phyloP scores from a whole-genome alignment of 2,797 vertebrate genomes.

The Coregonus sp. region DNA sequence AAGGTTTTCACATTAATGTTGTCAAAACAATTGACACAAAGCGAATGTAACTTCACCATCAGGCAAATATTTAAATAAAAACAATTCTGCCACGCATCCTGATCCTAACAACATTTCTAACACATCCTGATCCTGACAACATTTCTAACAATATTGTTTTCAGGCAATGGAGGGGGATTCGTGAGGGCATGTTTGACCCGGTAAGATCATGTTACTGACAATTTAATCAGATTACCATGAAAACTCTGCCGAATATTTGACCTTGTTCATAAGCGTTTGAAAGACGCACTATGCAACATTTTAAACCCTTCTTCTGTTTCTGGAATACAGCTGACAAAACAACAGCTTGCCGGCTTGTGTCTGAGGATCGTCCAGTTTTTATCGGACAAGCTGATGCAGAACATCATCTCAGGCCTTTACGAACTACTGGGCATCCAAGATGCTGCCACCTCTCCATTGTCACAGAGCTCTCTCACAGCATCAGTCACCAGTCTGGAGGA shows the following conservation, averaged over 20 bases:
- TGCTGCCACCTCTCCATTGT: too few species aligned
- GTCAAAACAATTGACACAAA: too few species aligned
- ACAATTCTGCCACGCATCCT: too few species aligned
- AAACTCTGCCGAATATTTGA: background rate
- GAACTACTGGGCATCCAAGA: background rate
- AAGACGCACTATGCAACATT: background rate
- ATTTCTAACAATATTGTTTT: background rate
- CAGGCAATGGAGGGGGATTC: background rate
- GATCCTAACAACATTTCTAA: too few species aligned
- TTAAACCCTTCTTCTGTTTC: background rate
- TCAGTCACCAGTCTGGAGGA: background rate
- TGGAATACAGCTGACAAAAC: background rate
- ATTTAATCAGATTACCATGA: background rate
- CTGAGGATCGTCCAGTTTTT: background rate
- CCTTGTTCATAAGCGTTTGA: background rate
- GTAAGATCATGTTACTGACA: slow-evolving; percentile 1
- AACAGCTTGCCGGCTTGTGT: background rate
- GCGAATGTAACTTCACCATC: too few species aligned
- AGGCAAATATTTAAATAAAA: too few species aligned
- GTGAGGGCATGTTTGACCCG: background rate
- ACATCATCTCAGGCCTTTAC: background rate
- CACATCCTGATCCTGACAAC: too few species aligned
- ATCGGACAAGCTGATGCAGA: background rate
- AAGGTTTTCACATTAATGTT: background rate
- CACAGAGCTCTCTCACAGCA: background rate